Percentiles rank a stretch among this genome's conserved stretches.
Conservation (phyloP, 2,113 vertebrate genomes). For the Pseudopodoces humilis region DNA sequence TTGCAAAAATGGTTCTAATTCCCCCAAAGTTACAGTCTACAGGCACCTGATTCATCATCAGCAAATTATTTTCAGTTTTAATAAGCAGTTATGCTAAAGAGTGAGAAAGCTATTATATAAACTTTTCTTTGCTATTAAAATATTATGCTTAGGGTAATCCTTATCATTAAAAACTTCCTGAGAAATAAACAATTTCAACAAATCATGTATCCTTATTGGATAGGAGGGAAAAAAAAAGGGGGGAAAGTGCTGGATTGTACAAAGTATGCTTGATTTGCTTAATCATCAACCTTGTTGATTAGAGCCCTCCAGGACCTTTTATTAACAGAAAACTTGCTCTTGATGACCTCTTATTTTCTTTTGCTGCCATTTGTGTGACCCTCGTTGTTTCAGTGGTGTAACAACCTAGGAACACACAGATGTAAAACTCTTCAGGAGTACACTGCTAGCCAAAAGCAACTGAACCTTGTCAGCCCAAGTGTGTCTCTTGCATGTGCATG, state of each 20-base stretch:
- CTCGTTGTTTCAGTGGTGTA: background rate
- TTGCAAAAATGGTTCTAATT: constrained; percentile 19
- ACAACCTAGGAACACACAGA: background rate
- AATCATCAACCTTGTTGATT: background rate
- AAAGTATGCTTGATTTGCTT: background rate
- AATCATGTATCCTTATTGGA: background rate
- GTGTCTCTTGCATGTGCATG: background rate
- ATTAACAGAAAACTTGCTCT: background rate
- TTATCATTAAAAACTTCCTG: constrained; percentile 26
- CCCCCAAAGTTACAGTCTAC: background rate
- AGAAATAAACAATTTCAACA: constrained; percentile 14
- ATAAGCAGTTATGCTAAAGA: constrained; percentile 58
- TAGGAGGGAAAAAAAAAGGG: fast-evolving
- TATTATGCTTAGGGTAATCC: constrained; percentile 25
- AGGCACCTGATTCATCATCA: constrained; percentile 26
- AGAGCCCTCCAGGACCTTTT: background rate
- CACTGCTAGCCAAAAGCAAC: background rate
- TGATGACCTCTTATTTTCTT: background rate
- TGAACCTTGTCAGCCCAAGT: background rate
- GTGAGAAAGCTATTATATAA: constrained; percentile 37
- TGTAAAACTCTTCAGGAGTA: background rate
- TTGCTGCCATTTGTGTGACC: background rate
- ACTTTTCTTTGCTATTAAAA: background rate
- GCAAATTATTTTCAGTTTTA: constrained; percentile 58
- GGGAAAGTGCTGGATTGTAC: background rate